Percentiles rank a stretch among this genome's conserved stretches.
Conservation (phyloP, 1,140 invertebrate species). For the Odontomachus brunneus region DNA sequence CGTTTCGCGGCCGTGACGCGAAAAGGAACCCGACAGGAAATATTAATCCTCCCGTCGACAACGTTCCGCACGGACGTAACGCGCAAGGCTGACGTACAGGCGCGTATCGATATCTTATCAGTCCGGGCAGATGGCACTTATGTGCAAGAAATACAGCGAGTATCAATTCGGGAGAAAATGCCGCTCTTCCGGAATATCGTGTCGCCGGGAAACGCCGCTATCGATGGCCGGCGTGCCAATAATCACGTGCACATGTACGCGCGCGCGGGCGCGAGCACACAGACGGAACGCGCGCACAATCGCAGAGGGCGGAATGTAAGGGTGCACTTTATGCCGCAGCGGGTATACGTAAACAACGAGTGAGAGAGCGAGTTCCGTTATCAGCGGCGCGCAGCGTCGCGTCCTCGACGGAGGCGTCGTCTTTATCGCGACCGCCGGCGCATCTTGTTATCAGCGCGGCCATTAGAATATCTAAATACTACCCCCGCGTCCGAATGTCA, state of each 20-base stretch:
- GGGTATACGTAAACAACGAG: slow-evolving; percentile 81
- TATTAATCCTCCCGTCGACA: too few species aligned
- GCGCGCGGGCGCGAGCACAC: slow-evolving; percentile 60
- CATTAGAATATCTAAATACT: slow-evolving; percentile 86
- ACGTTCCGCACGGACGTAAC: not conserved
- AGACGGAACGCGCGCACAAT: slow-evolving; percentile 43
- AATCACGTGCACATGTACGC: slow-evolving; percentile 61
- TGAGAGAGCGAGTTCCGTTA: slow-evolving; percentile 77
- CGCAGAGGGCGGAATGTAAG: slow-evolving; percentile 59
- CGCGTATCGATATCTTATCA: slow-evolving; percentile 26
- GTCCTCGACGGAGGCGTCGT: slow-evolving; percentile 78
- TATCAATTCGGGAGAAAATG: slow-evolving; percentile 18
- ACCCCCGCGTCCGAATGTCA: slow-evolving; percentile 75
- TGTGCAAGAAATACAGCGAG: slow-evolving; percentile 13
- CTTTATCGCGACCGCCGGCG: slow-evolving; percentile 82
- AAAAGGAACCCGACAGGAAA: too few species aligned
- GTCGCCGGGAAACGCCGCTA: slow-evolving; percentile 60
- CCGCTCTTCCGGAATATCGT: slow-evolving; percentile 51
- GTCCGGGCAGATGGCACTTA: not conserved
- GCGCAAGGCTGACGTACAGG: not conserved
- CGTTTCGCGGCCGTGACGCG: too few species aligned
- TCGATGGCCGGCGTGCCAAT: slow-evolving; percentile 69
- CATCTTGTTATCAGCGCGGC: slow-evolving; percentile 83
- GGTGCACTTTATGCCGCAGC: slow-evolving; percentile 53
- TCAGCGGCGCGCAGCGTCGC: slow-evolving; percentile 83